phyloP scores from a whole-genome alignment of 2,888 invertebrate genomes.

The Arge pagana region DNA sequence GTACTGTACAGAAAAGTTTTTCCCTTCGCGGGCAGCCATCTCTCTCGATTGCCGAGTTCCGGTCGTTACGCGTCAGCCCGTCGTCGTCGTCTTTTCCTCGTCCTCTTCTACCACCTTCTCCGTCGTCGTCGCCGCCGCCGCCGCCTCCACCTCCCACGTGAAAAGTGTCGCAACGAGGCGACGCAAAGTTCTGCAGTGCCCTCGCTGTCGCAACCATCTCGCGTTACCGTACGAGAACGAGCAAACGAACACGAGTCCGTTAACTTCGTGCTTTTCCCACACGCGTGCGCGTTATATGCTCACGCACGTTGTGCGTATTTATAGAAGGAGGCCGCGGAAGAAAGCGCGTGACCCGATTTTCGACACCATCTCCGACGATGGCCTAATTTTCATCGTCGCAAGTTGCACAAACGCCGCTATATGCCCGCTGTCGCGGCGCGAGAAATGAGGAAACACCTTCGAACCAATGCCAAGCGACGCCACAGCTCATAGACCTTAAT shows the following conservation, averaged over 20 bases:
- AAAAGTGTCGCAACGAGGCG: slow-evolving; percentile 8
- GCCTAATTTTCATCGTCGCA: slow-evolving; percentile 38
- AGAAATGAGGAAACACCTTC: too few species aligned
- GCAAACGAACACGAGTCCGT: slow-evolving; percentile 8
- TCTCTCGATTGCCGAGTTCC: too few species aligned
- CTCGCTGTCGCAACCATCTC: slow-evolving; percentile 8
- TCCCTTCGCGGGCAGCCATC: too few species aligned
- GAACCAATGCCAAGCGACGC: too few species aligned
- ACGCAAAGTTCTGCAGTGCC: slow-evolving; percentile 11
- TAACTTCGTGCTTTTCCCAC: slow-evolving; percentile 18
- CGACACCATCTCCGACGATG: slow-evolving; percentile 50
- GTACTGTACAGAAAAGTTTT: too few species aligned
- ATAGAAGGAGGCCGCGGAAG: slow-evolving; percentile 49
- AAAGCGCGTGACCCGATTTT: slow-evolving; percentile 44
- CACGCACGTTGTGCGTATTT: slow-evolving; percentile 34
- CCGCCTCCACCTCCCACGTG: slow-evolving; percentile 24
- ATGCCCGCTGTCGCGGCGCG: slow-evolving; percentile 21
- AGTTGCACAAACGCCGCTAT: slow-evolving; percentile 19
- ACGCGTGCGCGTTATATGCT: slow-evolving; percentile 14
- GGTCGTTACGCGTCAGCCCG: too few species aligned
- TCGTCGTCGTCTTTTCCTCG: too few species aligned
- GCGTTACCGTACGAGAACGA: too few species aligned
- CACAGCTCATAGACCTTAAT: too few species aligned
- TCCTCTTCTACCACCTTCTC: too few species aligned
- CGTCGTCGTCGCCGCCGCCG: slow-evolving; percentile 11